phyloP scores from a whole-genome alignment of 2,888 invertebrate genomes.

The Cyclophora albipunctata region DNA sequence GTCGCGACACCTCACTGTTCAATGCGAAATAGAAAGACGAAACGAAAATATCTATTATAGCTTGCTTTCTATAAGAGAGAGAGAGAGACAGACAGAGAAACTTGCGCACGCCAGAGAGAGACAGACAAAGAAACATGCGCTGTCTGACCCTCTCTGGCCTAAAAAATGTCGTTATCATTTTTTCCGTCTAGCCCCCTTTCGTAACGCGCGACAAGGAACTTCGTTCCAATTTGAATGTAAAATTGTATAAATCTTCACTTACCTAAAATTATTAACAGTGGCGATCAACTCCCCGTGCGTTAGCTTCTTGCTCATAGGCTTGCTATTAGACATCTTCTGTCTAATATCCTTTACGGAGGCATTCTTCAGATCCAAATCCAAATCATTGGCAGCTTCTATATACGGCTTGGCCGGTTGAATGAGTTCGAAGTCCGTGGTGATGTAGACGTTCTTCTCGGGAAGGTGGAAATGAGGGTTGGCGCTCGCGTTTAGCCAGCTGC shows the following conservation, averaged over 20 bases:
- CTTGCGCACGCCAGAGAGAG: too few relatives aligned
- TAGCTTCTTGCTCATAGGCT: conserved; percentile 27
- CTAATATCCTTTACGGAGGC: conserved; percentile 50
- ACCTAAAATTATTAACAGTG: conserved; percentile 63
- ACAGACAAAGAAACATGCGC: too few relatives aligned
- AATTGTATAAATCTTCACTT: background rate
- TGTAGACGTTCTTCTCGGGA: conserved; percentile 82
- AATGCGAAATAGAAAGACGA: too few relatives aligned
- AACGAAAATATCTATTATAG: too few relatives aligned
- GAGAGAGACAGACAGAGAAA: too few relatives aligned
- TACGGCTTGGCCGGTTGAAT: conserved; percentile 57
- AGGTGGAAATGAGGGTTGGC: conserved; percentile 77
- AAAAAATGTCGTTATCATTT: too few relatives aligned
- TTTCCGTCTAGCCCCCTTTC: too few relatives aligned
- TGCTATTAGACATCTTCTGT: conserved; percentile 30
- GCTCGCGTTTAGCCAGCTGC: conserved; percentile 76
- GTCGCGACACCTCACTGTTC: too few relatives aligned
- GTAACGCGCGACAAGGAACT: too few relatives aligned
- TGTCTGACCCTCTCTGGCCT: too few relatives aligned
- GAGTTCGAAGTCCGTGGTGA: conserved; percentile 82
- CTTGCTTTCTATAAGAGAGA: too few relatives aligned
- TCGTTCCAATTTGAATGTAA: too few relatives aligned
- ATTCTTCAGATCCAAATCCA: conserved; percentile 40
- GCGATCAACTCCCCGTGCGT: conserved; percentile 50
- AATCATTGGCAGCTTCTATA: conserved; percentile 33